Evolutionary conservation across 2,113 vertebrate species (phyloP).

Genomic region (Porphyrio hochstetteri): DNA sequence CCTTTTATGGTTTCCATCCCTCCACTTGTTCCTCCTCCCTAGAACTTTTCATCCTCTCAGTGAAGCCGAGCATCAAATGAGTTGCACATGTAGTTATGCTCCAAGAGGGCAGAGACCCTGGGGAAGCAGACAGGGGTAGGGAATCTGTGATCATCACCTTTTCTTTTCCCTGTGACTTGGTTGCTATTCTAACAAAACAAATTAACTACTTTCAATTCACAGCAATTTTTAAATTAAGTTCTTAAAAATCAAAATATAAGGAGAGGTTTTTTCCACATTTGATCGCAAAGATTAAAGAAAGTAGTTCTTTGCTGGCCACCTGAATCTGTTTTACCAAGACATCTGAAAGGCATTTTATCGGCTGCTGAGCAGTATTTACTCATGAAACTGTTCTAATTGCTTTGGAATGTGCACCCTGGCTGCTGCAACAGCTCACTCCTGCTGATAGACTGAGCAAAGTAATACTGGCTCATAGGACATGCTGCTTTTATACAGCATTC

Average conservation of each 20-base stretch:
- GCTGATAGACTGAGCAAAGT: background rate
- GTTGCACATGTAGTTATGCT: background rate
- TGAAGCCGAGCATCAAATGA: background rate
- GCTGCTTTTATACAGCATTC: background rate
- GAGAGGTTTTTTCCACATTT: background rate
- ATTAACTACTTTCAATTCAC: background rate
- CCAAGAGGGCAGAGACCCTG: background rate
- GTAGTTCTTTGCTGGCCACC: background rate
- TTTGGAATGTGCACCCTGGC: slow-evolving; percentile 44
- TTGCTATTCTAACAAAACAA: background rate
- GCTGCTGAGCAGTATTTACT: slow-evolving; percentile 38
- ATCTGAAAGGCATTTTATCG: slow-evolving; percentile 59
- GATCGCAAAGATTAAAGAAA: background rate
- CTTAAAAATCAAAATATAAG: background rate
- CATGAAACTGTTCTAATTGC: slow-evolving; percentile 45
- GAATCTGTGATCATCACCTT: background rate
- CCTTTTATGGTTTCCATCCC: background rate
- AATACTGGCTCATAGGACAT: background rate
- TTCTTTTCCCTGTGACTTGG: background rate
- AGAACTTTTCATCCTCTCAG: background rate
- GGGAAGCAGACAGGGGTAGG: background rate
- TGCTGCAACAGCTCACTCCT: background rate
- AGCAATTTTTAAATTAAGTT: background rate
- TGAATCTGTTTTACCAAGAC: background rate
- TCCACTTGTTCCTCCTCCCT: background rate